Evolutionary conservation across 2,888 invertebrate species (phyloP), one percentile per base, ranked within the genome.

Genomic region (Lepidochrysops patricia): DNA sequence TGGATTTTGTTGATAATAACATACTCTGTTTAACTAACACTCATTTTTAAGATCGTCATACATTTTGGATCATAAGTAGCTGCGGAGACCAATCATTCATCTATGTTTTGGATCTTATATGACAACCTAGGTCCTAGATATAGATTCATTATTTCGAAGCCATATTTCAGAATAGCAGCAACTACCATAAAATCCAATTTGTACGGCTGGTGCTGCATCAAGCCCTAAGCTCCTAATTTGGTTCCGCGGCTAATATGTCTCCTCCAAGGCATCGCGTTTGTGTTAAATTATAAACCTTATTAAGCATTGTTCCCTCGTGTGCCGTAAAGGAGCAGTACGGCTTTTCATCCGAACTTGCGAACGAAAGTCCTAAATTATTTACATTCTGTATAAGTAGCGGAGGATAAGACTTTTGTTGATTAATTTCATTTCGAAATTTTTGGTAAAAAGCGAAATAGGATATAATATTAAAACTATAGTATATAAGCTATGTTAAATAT

Each of bases 231-330:
- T 52, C 52, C 59, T 59, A 59, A 59, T 59, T 59, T 52, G 25
- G 50, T 34, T 34, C 49, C 60, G 58, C 69, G 70, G 69, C 79
- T 81, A 81, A 78, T 82, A 82, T 80, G 79, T 81, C 79, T 76
- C 70, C 52, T 59, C 52, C 67, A 64, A 70, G 70, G 66, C 70
- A 69, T 70, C 76, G 77, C 65, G 70, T 81, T 79, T 77, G 72
- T 76, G 73, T 79, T 84, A 82, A 84, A 86, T 85, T 85, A 85
- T 85, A 80, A 81, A 84, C 79, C 84, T 84, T 84, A 86, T 84
- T 82, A 85, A 77, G 75, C 79, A 85, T 82, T 73, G 85, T 72
- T 84, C 86, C 86, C 86, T 60, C 34, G 84, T 72, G 87, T 72
- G 77, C 74, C 80, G 81, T 87, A 79, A 80, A 77, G 75, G 71